phyloP scores from a whole-genome alignment of 2,113 vertebrate species.

The Podiceps cristatus region DNA sequence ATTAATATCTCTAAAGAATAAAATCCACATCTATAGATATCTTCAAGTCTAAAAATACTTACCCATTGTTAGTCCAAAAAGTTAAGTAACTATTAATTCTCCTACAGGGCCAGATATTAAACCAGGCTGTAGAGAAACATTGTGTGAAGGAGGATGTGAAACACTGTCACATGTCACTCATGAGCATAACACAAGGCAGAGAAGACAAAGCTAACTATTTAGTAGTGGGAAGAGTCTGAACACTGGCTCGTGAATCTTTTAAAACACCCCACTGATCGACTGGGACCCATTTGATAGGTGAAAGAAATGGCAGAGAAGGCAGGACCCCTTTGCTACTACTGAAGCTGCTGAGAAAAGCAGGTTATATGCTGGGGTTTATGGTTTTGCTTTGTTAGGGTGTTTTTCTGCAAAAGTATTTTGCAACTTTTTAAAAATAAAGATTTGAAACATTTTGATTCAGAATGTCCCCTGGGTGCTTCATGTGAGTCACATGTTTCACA shows the following conservation, averaged over 20 bases:
- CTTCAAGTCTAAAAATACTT: constrained; percentile 29
- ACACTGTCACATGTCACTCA: neutral
- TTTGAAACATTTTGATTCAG: neutral
- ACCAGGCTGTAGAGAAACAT: neutral
- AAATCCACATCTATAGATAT: neutral
- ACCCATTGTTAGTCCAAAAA: neutral
- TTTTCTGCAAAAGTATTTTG: neutral
- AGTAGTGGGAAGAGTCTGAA: neutral
- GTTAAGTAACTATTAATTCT: constrained; percentile 33
- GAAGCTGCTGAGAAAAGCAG: neutral
- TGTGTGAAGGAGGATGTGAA: neutral
- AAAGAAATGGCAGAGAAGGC: neutral
- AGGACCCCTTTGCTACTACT: neutral
- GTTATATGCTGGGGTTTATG: accelerated
- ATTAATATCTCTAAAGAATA: constrained; percentile 29
- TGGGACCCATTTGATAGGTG: neutral
- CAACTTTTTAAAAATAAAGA: neutral
- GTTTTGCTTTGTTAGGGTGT: accelerated
- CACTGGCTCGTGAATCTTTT: neutral
- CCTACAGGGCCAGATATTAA: neutral
- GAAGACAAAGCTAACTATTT: neutral
- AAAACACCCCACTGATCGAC: neutral
- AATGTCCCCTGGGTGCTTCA: neutral
- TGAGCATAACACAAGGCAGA: neutral
- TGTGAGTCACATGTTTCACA: neutral